These are phyloP conservation scores for Drosophila paucipuncta DNA, from an alignment of 2,888 invertebrate species.

Conservation along the genomic window DNA sequence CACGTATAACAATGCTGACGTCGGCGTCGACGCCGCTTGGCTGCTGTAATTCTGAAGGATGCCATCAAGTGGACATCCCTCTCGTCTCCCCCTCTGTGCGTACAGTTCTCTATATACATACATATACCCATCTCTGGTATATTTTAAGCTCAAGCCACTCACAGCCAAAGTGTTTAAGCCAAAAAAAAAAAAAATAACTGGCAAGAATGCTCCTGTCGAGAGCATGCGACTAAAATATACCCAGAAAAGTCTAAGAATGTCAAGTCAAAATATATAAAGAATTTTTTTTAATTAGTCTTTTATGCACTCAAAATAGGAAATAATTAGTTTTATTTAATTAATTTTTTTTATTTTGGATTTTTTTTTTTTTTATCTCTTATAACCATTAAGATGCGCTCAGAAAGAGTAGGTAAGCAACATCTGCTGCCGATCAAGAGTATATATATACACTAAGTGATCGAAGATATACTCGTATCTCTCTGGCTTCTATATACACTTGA, in stretches of 20 bases:
- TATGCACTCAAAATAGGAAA: background rate
- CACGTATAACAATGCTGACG: slow-evolving; percentile 57
- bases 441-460: background rate
- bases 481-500: background rate
- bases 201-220: background rate
- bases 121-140: slow-evolving; percentile 44
- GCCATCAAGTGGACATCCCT: slow-evolving; percentile 73
- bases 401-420: background rate
- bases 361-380: background rate
- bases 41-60: slow-evolving; percentile 80
- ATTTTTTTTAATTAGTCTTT: background rate
- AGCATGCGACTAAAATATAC: background rate
- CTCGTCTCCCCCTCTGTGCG: background rate
- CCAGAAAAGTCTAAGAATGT: background rate
- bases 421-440: background rate
- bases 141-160: slow-evolving; percentile 73
- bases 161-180: slow-evolving; percentile 72
- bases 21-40: slow-evolving; percentile 44
- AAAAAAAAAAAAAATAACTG: slow-evolving; percentile 32
- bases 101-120: slow-evolving; percentile 1
- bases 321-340: background rate
- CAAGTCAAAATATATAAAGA: background rate
- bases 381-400: background rate
- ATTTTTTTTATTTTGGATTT: no score
- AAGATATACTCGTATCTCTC: background rate